Percentiles rank a stretch among this genome's conserved stretches.
phyloP scores from a whole-genome alignment of 2,888 invertebrate genomes.

The Callyntrura guangdongensis region DNA sequence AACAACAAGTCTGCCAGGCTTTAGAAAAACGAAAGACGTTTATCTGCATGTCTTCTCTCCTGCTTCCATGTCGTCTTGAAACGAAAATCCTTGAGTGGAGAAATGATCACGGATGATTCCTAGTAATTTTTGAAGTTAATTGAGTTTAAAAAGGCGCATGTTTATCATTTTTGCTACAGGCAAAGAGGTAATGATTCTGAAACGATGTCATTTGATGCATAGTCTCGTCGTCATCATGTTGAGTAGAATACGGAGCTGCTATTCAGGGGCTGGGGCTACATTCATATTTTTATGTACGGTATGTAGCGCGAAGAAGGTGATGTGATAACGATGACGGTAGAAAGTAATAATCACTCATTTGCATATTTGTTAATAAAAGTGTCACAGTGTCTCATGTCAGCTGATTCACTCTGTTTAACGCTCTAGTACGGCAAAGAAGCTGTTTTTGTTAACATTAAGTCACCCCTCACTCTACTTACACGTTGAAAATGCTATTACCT shows the following conservation, averaged over 20 bases:
- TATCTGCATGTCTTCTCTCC: slow-evolving; percentile 35
- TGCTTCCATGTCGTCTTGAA: neutral
- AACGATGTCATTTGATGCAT: slow-evolving; percentile 11
- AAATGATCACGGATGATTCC: slow-evolving; percentile 47
- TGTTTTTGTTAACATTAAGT: neutral
- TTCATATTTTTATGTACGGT: too few species aligned
- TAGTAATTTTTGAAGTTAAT: slow-evolving; percentile 72
- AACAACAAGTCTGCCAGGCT: neutral
- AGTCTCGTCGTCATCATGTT: neutral
- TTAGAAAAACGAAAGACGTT: too few species aligned
- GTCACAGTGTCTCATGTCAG: slow-evolving; percentile 75
- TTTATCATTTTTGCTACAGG: slow-evolving; percentile 58
- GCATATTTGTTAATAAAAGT: slow-evolving; percentile 78
- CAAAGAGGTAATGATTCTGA: slow-evolving; percentile 20
- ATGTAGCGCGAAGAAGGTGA: slow-evolving; percentile 43
- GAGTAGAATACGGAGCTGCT: neutral
- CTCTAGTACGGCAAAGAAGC: neutral
- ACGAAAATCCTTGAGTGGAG: neutral
- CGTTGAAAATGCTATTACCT: neutral
- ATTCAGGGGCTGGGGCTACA: slow-evolving; percentile 17
- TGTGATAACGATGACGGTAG: slow-evolving; percentile 39
- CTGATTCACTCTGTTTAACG: neutral
- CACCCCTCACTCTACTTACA: neutral
- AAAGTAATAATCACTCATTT: slow-evolving; percentile 77
- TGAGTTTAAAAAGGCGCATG: slow-evolving; percentile 69